Evolutionary conservation across 2,797 vertebrate species (phyloP), one percentile per base, ranked within the genome.

Genomic region (Hypotaenidia philippensis): DNA sequence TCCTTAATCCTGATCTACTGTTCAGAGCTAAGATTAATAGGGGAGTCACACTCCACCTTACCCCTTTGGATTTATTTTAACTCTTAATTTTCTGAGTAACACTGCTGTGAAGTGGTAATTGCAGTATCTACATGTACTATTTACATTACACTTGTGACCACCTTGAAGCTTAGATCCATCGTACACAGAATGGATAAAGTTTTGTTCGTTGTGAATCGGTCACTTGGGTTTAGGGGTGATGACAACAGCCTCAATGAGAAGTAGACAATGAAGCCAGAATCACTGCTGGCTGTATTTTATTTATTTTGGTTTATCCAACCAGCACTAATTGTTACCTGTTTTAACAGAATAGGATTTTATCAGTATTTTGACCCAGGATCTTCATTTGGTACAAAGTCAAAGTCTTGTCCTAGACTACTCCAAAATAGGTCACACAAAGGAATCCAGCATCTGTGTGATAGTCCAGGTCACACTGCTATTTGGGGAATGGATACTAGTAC

Each of bases 401-500:
- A 91, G 55, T 61, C 94, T 91, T 86, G 71, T 91, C 91, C 92
- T 93, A 53, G 53, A 13, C 26, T 68, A 75, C 72, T 63, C 79
- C 85, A 83, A 95, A 97, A 98, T 98, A 97, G 98, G 98, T 98
- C 95, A 98, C 55, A 85, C 60, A 94, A 96, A 98, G 89, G 95
- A 97, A 97, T 91, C 82, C 87, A 94, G 93, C 95, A 97, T 96
- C 94, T 96, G 96, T 90, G 87, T 17, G 34, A 81, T 32, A 95
- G 91, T 69, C 29, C 49, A 97, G 98, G 98, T 99, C 98, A 98
- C 44, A 32, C 84, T 82, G 97, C 98, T 98, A 96, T 98, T 97
- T 98, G 97, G 96, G 97, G 98, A 98, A 99, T 98, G 98, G 98
- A 98, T 99, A 98, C 98, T 98, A 98, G 97, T 86, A 97, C 77